These are phyloP conservation scores for Busseola fusca DNA, from an alignment of 2,888 invertebrate species.

Conservation along the genomic window DNA sequence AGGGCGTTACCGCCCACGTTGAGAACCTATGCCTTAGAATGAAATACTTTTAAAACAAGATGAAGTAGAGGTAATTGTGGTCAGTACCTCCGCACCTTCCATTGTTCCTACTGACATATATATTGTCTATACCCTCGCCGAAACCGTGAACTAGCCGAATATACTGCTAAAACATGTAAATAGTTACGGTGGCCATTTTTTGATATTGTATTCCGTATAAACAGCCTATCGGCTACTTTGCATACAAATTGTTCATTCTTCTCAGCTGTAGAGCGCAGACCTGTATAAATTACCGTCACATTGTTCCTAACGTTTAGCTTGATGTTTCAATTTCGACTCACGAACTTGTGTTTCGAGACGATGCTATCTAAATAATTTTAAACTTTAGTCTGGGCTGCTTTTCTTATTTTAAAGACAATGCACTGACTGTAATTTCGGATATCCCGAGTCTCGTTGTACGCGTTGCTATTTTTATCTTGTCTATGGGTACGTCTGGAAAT, in stretches of 20 bases:
- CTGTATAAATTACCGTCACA: conserved; percentile 55
- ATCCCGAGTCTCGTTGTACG: background rate
- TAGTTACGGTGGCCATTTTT: conserved; percentile 62
- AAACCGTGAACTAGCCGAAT: conserved; percentile 39
- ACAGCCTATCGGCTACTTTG: conserved; percentile 66
- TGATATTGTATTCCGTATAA: conserved; percentile 67
- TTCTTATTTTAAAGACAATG: background rate
- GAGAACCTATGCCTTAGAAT: background rate
- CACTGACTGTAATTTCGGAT: conserved; percentile 1
- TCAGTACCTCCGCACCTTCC: conserved; percentile 17
- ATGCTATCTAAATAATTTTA: conserved; percentile 24
- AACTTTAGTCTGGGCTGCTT: conserved; percentile 8
- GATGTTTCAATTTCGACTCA: conserved; percentile 59
- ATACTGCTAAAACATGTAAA: conserved; percentile 62
- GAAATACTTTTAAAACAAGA: background rate
- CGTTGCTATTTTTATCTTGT: background rate
- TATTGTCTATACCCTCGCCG: conserved; percentile 16
- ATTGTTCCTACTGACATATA: conserved; percentile 13
- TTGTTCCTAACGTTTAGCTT: conserved; percentile 54
- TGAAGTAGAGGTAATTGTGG: conserved; percentile 10
- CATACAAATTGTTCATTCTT: conserved; percentile 66
- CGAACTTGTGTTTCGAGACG: conserved; percentile 28
- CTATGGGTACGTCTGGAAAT: conserved; percentile 3
- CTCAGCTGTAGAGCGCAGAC: conserved; percentile 41
- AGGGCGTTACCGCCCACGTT: background rate